Evolutionary conservation across 2,888 invertebrate species (phyloP).

Genomic region (Chrysolina haemoptera): DNA sequence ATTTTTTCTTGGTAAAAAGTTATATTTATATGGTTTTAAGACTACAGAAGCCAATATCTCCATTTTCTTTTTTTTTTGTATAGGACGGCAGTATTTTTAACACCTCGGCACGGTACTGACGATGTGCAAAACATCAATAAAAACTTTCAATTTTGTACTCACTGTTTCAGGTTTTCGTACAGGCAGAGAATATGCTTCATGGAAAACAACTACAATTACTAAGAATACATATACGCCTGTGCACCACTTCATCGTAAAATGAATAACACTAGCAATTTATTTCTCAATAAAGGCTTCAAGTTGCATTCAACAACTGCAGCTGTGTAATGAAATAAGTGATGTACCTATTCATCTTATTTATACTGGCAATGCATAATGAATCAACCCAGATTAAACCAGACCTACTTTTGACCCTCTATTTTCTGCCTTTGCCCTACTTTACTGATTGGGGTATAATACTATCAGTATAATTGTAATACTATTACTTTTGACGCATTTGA

Average conservation of each 20-base stretch:
- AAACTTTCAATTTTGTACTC: slow-evolving; percentile 17
- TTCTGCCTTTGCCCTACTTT: slow-evolving; percentile 48
- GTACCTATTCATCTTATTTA: slow-evolving; percentile 40
- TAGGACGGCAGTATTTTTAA: too few species aligned
- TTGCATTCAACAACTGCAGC: slow-evolving; percentile 34
- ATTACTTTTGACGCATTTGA: too few species aligned
- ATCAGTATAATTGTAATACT: too few species aligned
- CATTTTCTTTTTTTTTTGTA: too few species aligned
- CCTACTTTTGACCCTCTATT: slow-evolving; percentile 50
- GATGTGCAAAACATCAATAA: too few species aligned
- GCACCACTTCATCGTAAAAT: slow-evolving; percentile 38
- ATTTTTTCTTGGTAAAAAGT: too few species aligned
- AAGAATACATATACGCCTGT: slow-evolving; percentile 14
- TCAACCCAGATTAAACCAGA: slow-evolving; percentile 52
- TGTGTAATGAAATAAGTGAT: slow-evolving; percentile 38
- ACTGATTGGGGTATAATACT: slow-evolving; percentile 6
- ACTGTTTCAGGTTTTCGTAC: slow-evolving; percentile 38
- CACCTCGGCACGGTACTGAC: too few species aligned
- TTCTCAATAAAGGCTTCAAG: background rate
- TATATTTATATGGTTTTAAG: too few species aligned
- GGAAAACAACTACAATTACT: slow-evolving; percentile 17
- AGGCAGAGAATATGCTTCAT: slow-evolving; percentile 17
- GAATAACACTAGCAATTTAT: background rate
- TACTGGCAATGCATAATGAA: slow-evolving; percentile 50
- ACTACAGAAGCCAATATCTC: too few species aligned